phyloP scores from a whole-genome alignment of 2,797 vertebrate genomes.

The Myotis daubentonii region DNA sequence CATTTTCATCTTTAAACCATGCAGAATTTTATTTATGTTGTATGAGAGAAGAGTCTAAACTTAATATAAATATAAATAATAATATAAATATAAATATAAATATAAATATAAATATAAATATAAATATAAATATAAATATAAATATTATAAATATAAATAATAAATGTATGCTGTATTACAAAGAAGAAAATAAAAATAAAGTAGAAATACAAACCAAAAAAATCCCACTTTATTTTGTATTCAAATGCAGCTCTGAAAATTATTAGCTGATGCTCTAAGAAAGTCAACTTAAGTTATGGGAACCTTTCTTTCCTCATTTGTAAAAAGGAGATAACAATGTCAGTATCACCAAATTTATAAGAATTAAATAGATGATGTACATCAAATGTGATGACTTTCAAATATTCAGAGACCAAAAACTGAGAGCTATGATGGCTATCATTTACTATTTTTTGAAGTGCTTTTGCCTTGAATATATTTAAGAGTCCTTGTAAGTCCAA shows the following conservation, averaged over 20 bases:
- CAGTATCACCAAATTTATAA: neutral
- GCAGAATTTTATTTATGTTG: neutral
- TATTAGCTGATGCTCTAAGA: neutral
- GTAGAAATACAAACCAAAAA: neutral
- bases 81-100: neutral
- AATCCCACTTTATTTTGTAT: neutral
- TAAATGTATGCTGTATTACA: neutral
- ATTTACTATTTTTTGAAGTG: neutral
- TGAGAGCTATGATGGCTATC: neutral
- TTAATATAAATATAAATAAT: neutral
- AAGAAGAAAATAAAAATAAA: neutral
- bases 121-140: neutral
- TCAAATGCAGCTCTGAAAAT: neutral
- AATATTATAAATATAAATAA: neutral
- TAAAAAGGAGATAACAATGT: neutral
- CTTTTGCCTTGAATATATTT: neutral
- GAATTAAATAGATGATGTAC: neutral
- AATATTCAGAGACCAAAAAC: neutral
- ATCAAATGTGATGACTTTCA: neutral
- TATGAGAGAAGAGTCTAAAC: neutral
- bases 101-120: neutral
- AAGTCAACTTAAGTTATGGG: neutral
- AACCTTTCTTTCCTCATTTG: neutral
- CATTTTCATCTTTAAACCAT: neutral
- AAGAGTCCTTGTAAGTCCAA: neutral